Base-by-base conservation (phyloP, 2,113 vertebrate species). In the Aleadryas rufinucha region DNA sequence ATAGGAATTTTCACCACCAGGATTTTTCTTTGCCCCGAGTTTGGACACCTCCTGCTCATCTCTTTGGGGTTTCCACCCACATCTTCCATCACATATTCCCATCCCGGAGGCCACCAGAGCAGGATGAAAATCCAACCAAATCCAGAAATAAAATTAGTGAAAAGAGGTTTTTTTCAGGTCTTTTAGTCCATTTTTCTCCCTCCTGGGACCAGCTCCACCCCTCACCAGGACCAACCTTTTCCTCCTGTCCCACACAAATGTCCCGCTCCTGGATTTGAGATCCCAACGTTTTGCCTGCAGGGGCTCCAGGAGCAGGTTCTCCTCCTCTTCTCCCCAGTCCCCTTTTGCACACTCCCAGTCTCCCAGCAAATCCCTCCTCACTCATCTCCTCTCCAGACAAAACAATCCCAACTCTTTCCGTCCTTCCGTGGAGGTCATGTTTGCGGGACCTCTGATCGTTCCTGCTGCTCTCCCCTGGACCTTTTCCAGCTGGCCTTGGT, bases 301-400 rank as follows among this genome's bases (percentile, higher is more conserved):
- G 17, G 41, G 6, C 54, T 81, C 26, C 44, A 52, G 39, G 60
- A 84, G 27, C 84, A 90, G 90, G 88, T 94, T 85, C 84, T 80
- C 37, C 75, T 72, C 44, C 65, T 75, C 59, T 61, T 74, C 50
- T 50, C 47, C 85, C 69, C 75, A 33, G 19, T 85, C 33, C 78
- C 66, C 90, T 97, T 95, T 90, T 41, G 3, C 93, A 89, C 16
- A 71, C 54, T 95, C 54, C 20, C 59, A 69, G 45, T 19, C 47
- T 76, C 66, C 72, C 53, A 80, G 39, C 19, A 84, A 42, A 86
- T 80, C 75, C 72, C 69, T 45, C 14, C 24, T 45, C 53, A 20
- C 45, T 33, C 75, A 1, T 76, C 68, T 50, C 94, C 83, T 49
- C 52, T 84, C 86, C 78, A 96, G 95, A 95, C 94, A 92, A 96